Base-by-base conservation (phyloP, 2,888 invertebrate genomes). In the Pachliopta kotzebuea region DNA sequence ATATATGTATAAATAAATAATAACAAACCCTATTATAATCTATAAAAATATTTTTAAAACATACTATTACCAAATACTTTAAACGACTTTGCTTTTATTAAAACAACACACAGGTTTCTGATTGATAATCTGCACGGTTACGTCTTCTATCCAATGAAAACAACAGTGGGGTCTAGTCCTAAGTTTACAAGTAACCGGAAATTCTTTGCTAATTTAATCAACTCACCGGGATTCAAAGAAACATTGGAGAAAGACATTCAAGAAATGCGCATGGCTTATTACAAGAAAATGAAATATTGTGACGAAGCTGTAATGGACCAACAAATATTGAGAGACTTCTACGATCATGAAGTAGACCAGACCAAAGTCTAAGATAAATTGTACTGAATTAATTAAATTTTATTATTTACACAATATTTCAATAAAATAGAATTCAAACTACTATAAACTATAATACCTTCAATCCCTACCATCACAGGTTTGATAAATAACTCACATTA, bases 161-260 rank as follows among this genome's bases (percentile, higher is more conserved):
- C 90, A 0, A 90, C 90, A 2, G 82, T 90, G 17, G 90, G 89
- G 2, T 77, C 77, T 52, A 77, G 80, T 1, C 83, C 81, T 18
- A 81, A 79, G 68, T 84, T 82, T 68, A 86, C 86, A 4, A 74
- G 66, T n/a, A 88, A 90, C 67, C 76, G 87, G 37, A 88, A 85
- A 61, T 89, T 85, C 72, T 88, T 90, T 60, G 85, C 86, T 9
- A 88, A 90, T 67, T 70, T 90, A 71, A 75, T 90, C 31, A 72
- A 72, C 29, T 78, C 83, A 29, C 60, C 74, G 0, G 76, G 69
- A 0, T 90, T 89, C 62, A 86, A 81, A 72, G 76, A 77, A 24
- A 81, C 83, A 76, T 45, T 89, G n/a, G 72, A 70, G n/a, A 75
- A 70, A 37, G 88, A 90, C 66, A 69, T 75, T 56, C 73, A 76